Base-by-base conservation (phyloP, 2,113 vertebrate species). In the Machaerirhynchus nigripectus region DNA sequence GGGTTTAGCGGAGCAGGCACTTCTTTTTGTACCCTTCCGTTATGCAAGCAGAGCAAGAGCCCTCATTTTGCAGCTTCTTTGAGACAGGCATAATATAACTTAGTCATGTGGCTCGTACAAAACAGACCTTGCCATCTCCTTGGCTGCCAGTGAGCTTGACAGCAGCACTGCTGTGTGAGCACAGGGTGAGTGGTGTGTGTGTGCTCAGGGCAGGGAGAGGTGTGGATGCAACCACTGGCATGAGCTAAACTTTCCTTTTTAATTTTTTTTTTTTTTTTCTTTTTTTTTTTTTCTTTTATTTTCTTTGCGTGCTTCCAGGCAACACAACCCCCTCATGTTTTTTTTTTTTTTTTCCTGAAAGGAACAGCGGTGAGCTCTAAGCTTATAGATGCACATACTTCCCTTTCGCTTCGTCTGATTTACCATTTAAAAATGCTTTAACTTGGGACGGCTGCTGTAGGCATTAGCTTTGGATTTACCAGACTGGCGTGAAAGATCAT, bases 391-490 rank as follows among this genome's bases (percentile, higher is more conserved):
- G 11, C 44, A 53, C 75, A 68, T 35, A 55, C 52, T 93, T 75
- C 52, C 73, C 92, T 93, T 90, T 83, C 92, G 68, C 86, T 95
- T 76, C 91, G 61, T 86, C 74, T 97, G 92, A 95, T 94, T 96
- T 96, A 89, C 76, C 56, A 87, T 95, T 96, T 70, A 46, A 84
- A 95, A 93, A 84, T 86, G 63, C 76, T 88, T 79, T 91, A 75
- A 67, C 57, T 59, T 84, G 68, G 89, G 91, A 93, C 86, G 94
- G 96, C 94, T 96, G 92, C 91, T 96, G 47, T 69, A 90, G 90
- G 86, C 22, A 18, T 90, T 84, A 47, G 57, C 75, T 90, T 91
- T 90, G 78, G 37, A 37, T 93, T 93, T 95, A 77, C 65, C 83
- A 89, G 93, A 35, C 65, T 94, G 87, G 49, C 2, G 1, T 75